A percentile compares a stretch with the other conserved stretches of the same genome.
These are phyloP conservation scores for Celastrina argiolus DNA, from an alignment of 2,888 invertebrate genomes.

Conservation along the genomic window DNA sequence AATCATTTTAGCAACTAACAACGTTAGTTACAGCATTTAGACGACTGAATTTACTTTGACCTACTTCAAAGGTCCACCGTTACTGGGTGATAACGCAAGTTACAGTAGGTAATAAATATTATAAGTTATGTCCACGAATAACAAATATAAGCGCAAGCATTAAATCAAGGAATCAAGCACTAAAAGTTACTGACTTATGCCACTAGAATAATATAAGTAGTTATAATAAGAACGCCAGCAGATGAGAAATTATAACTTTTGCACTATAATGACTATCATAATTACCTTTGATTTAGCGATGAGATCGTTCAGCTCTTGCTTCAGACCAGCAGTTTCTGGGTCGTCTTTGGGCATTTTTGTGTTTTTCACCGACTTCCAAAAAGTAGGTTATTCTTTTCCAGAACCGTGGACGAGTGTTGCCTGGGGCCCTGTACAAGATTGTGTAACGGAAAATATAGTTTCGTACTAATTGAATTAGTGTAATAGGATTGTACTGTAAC, in stretches of 20 bases:
- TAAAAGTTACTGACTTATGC: too few species aligned
- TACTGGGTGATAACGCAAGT: too few species aligned
- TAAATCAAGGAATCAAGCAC: not conserved
- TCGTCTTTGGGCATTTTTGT: conserved; percentile 87
- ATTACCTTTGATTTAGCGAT: conserved; percentile 87
- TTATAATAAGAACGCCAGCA: not conserved
- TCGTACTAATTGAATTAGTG: conserved; percentile 34
- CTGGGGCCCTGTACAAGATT: conserved; percentile 21
- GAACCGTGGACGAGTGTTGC: conserved; percentile 24
- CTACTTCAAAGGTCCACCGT: not conserved
- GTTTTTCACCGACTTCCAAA: conserved; percentile 20
- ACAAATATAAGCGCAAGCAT: not conserved
- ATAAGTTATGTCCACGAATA: not conserved
- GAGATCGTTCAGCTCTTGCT: conserved; percentile 88
- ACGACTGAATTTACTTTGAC: not conserved
- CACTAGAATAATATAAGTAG: not conserved
- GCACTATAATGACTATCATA: not conserved
- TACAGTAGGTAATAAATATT: too few species aligned
- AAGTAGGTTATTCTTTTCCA: not conserved
- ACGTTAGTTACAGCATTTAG: not conserved
- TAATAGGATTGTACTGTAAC: conserved; percentile 35
- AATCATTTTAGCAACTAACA: too few species aligned
- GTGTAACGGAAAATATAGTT: conserved; percentile 28
- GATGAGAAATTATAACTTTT: not conserved
- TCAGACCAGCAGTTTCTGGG: conserved; percentile 86